phyloP scores from a whole-genome alignment of 2,113 vertebrate genomes.

The Raja brachyura region DNA sequence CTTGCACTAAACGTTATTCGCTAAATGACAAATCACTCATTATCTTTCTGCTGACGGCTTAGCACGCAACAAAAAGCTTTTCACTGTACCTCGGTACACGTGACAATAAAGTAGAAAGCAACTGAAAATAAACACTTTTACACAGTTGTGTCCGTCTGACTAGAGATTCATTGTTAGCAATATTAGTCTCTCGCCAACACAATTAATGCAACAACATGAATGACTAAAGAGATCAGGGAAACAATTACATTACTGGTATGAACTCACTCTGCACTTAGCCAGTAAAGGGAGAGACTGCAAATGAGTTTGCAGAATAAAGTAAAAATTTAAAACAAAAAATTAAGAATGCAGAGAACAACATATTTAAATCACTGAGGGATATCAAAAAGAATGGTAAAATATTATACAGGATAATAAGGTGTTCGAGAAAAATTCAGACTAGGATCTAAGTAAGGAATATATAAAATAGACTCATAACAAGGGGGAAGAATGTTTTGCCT shows the following conservation, averaged over 20 bases:
- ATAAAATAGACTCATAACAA: neutral
- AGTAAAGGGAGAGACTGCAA: neutral
- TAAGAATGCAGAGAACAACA: neutral
- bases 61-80: no score
- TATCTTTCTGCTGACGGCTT: no score
- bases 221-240: neutral
- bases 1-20: no score
- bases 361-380: neutral
- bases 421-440: neutral
- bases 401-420: neutral
- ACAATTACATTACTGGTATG: neutral
- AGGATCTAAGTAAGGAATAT: neutral
- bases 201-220: neutral
- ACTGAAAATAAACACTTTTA: neutral
- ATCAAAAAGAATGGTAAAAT: neutral
- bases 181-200: neutral
- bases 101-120: no score
- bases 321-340: neutral
- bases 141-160: neutral
- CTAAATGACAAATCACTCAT: no score
- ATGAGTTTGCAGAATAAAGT: neutral
- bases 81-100: no score
- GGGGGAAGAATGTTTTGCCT: neutral
- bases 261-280: no score
- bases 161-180: neutral